phyloP scores from a whole-genome alignment of 1,140 invertebrate genomes.

The Glossosoma conforme region DNA sequence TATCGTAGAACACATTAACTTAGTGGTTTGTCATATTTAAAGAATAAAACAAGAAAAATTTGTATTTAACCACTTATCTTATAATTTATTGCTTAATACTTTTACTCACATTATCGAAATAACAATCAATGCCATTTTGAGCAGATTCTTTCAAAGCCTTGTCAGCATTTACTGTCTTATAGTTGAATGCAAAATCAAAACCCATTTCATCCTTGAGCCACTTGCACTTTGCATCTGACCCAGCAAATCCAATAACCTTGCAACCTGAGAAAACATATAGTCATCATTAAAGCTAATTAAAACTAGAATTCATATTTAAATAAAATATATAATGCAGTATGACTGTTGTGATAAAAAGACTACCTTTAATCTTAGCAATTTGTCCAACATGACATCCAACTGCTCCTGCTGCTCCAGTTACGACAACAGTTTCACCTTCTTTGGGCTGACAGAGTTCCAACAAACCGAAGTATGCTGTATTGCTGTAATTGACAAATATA shows the following conservation, averaged over 20 bases:
- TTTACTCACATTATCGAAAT: constrained; percentile 67
- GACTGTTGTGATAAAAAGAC: neutral
- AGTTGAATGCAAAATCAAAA: constrained; percentile 67
- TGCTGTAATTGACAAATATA: constrained; percentile 43
- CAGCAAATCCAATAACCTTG: constrained; percentile 66
- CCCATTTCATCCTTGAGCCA: constrained; percentile 61
- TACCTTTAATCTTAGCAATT: constrained; percentile 63
- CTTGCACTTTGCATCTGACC: constrained; percentile 62
- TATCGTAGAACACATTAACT: too few species aligned
- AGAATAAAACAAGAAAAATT: too few species aligned
- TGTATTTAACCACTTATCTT: constrained; percentile 1
- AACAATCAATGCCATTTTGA: constrained; percentile 62
- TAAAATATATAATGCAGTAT: neutral
- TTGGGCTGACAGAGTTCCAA: constrained; percentile 64
- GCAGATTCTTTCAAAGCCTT: constrained; percentile 54
- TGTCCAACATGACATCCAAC: constrained; percentile 69
- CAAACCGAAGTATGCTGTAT: constrained; percentile 69
- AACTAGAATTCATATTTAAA: neutral
- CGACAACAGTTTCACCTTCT: constrained; percentile 61
- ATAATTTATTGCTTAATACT: constrained; percentile 2
- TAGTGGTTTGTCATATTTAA: too few species aligned
- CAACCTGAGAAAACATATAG: constrained; percentile 53
- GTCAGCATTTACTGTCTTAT: constrained; percentile 57
- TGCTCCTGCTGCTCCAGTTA: constrained; percentile 61
- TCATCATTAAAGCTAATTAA: neutral